Base-by-base conservation (phyloP, 1,140 invertebrate species). In the Drosophila mayri region DNA sequence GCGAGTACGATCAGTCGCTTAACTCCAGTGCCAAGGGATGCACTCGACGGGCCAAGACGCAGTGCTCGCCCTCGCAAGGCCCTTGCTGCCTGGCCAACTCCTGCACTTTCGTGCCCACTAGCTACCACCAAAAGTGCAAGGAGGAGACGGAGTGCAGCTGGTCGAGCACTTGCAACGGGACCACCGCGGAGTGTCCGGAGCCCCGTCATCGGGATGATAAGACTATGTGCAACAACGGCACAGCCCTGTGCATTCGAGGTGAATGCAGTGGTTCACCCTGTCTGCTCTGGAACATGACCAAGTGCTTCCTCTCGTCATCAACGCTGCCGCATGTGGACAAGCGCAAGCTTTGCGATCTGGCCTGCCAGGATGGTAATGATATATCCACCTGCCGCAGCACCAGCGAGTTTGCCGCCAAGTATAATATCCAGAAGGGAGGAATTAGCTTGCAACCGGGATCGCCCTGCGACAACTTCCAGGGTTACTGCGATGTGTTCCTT, bases 401-500 rank as follows among this genome's bases (percentile, higher is more conserved):
- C 14, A 97, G 96, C 77, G 96, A 97, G 90, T 97, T 98, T 93
- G 96, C 96, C 6, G 92, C 94, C 11, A 90, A 94, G 10, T 96
- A 97, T 25, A 96, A 96, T 35, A 93, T 98, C 67, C 96, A 97
- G 1, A 92, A 94, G 2, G 98, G 97, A 6, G 98, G 98, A 5
- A 97, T 99, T 62, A 97, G 97, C 82, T 93, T 99, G 35, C 94
- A 97, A 63, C 97, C 98, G 62, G 99, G 99, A 32, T 98, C 98
- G 49, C 98, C 99, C 0, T 99, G 99, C 93, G 98, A 99, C 93
- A 99, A 99, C 93, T 99, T 98, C 94, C 93, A 97, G 96, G 97
- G 98, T 58, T 99, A 99, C 93, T 99, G 99, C 94, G 99, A 99
- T 94, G 98, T 99, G 55, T 99, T 99, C 94, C 95, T 98, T 25